Base-by-base conservation (phyloP, 2,888 invertebrate genomes). In the Spodoptera littoralis region DNA sequence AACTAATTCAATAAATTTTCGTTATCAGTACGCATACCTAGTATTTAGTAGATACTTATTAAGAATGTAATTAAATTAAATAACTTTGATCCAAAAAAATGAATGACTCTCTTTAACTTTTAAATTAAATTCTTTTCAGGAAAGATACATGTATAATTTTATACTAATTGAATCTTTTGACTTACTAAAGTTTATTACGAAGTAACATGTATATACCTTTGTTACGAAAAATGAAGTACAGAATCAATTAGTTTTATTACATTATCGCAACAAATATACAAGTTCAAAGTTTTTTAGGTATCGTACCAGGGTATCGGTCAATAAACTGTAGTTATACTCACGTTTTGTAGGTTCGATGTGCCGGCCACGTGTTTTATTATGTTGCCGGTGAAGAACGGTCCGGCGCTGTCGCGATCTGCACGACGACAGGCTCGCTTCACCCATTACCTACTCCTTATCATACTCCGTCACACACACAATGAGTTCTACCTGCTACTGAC, bases 291-390 rank as follows among this genome's bases (percentile, higher is more conserved):
- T 62, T 63, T 62, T 61, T 22, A 48, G 45, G 11, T 47, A 65
- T 46, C 62, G 68, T n/a, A 64, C 36, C 18, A 55, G 74, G 49
- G 60, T 57, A 54, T 76, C 60, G 55, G 66, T 77, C 69, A 79
- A 65, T 68, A 55, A 76, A 77, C 73, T 64, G 61, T 61, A 73
- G 59, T 65, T 76, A 59, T 81, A 92, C 93, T 93, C 80, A 93
- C 92, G 77, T 83, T 87, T 89, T 88, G 73, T 84, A 85, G 86
- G 87, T 86, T 86, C 77, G 78, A 65, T 81, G 73, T 74, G 84
- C 86, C 90, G 88, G 87, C 92, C 94, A 94, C 94, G 94, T 94
- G 94, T 87, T 90, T 79, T 70, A 59, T 70, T 72, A 53, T 51
- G 54, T 66, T 70, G 74, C 79, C 81, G 84, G 80, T 70, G 74